Evolutionary conservation across 2,888 invertebrate species (phyloP), one percentile per base, ranked within the genome.

Genomic region (Nezara viridula): DNA sequence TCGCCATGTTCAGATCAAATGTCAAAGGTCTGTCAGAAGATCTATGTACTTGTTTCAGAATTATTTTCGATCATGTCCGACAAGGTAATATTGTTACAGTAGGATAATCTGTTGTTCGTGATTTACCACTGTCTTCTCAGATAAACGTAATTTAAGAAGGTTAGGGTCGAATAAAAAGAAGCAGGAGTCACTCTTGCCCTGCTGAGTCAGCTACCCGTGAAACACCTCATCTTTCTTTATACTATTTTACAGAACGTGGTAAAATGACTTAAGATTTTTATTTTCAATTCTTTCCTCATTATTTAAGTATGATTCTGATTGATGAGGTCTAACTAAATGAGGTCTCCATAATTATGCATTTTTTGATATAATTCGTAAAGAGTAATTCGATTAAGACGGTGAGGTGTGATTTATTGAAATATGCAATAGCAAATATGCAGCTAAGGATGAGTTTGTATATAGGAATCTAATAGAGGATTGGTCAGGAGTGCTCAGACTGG

Each of bases 71-170:
- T 27, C 16, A 16, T 60, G 16, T 24, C 60, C 27, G 27, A 60
- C 60, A 27, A 60, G 27, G 27, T 27, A 27, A 27, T 60, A 10
- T 55, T n/a, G 55, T 55, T 55, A 55, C n/a, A 10, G 55, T 55
- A n/a, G 27, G 5, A 27, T 60, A 60, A 60, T 27, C 27, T 21
- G 12, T 27, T 55, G 2, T 60, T 60, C 60, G 60, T 60, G 60
- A 60, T 60, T 60, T 60, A 60, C 60, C 60, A 55, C 55, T 60
- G 27, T 60, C 27, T 60, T 60, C 27, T 32, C 60, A 60, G 60
- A 60, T 73, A 73, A 37, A 73, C 19, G 73, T 37, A 73, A 73
- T 77, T 77, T 77, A 77, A 77, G 77, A 77, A 77, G 77, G 77
- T 77, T 77, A 77, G 77, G 77, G 77, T 40, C 77, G 40, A 4